Conservation (phyloP, 2,113 vertebrate genomes). For the Xiphophorus maculatus region DNA sequence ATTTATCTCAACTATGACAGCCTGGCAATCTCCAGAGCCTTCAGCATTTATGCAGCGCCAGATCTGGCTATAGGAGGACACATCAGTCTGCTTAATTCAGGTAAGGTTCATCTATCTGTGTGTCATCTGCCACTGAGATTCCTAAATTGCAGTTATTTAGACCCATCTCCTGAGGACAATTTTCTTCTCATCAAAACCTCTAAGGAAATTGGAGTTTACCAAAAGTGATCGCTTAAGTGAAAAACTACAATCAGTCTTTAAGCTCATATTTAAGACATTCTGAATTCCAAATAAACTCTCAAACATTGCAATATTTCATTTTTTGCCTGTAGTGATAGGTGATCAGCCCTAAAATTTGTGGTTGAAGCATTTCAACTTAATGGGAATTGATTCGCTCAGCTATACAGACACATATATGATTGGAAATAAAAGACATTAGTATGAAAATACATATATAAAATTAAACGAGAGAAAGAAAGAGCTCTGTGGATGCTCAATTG, state of each 20-base stretch:
- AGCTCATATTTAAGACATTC: not conserved
- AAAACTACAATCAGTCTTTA: not conserved
- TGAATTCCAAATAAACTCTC: not conserved
- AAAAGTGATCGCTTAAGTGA: not conserved
- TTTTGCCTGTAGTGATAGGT: not conserved
- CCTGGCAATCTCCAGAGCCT: too few species aligned
- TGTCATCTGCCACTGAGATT: too few species aligned
- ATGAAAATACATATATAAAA: slow-evolving; percentile 7
- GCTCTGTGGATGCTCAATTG: slow-evolving; percentile 34
- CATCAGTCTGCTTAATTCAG: too few species aligned
- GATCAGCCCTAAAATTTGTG: not conserved
- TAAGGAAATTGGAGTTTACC: not conserved
- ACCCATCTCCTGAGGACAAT: too few species aligned
- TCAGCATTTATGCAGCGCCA: too few species aligned
- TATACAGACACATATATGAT: not conserved
- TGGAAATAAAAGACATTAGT: not conserved
- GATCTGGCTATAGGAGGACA: too few species aligned
- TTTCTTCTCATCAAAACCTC: too few species aligned
- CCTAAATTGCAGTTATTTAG: too few species aligned
- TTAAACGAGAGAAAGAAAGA: slow-evolving; percentile 31
- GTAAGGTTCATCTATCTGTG: too few species aligned
- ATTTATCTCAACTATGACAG: too few species aligned
- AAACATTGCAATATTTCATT: not conserved
- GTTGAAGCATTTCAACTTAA: not conserved
- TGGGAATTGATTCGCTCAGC: not conserved